These are phyloP conservation scores for Ploceus nigricollis DNA, from an alignment of 2,113 vertebrate genomes.

Conservation along the genomic window DNA sequence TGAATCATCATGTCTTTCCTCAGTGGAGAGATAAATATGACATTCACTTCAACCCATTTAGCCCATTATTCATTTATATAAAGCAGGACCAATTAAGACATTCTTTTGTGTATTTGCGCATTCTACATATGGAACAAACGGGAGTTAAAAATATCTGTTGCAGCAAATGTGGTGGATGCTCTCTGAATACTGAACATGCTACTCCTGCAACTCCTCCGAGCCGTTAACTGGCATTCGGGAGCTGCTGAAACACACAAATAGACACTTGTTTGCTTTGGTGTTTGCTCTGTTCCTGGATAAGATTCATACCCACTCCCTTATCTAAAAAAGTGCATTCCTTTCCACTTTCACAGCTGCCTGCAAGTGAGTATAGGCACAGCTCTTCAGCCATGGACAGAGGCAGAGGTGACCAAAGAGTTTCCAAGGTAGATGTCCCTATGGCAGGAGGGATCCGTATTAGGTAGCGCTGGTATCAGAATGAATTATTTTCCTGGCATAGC, in stretches of 20 bases:
- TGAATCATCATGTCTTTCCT: constrained; percentile 75
- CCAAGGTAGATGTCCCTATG: background rate
- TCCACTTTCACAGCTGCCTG: background rate
- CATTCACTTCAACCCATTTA: constrained; percentile 78
- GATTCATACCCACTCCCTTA: background rate
- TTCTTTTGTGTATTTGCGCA: constrained; percentile 75
- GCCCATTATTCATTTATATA: constrained; percentile 78
- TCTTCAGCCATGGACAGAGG: background rate
- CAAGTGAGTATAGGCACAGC: background rate
- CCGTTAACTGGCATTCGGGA: background rate
- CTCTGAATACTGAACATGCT: constrained; percentile 50
- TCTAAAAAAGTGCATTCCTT: background rate
- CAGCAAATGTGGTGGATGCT: constrained; percentile 68
- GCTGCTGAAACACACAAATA: background rate
- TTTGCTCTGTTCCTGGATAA: background rate
- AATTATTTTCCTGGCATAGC: background rate
- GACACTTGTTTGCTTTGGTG: constrained; percentile 20
- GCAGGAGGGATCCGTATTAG: background rate
- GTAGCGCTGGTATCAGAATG: background rate
- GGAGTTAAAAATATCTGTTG: constrained; percentile 76
- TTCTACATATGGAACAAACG: constrained; percentile 70
- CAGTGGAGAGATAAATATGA: constrained; percentile 77
- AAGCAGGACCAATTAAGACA: constrained; percentile 76
- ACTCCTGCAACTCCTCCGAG: constrained; percentile 7
- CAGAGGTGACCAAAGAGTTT: background rate